Conservation (phyloP, 2,113 vertebrate genomes). For the Dicentrarchus labrax region DNA sequence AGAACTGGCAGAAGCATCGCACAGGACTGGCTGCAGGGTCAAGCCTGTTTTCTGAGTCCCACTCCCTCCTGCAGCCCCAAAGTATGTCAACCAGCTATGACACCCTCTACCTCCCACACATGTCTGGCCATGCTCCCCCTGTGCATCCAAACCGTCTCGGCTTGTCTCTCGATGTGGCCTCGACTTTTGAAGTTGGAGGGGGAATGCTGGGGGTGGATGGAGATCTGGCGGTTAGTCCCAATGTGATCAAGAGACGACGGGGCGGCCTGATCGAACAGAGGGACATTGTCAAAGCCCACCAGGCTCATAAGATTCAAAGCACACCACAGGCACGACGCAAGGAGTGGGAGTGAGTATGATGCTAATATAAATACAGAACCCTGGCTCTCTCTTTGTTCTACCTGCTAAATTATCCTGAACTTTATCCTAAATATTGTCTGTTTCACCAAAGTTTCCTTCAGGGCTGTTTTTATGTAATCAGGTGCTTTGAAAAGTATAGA, state of each 20-base stretch:
- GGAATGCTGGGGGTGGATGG: slow-evolving; percentile 77
- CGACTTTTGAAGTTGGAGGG: slow-evolving; percentile 69
- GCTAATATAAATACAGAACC: background rate
- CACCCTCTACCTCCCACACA: slow-evolving; percentile 82
- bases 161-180: slow-evolving; percentile 80
- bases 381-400: background rate
- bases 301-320: slow-evolving; percentile 98
- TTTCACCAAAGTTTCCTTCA: background rate
- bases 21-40: slow-evolving; percentile 81
- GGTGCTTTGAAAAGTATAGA: background rate
- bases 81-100: slow-evolving; percentile 86
- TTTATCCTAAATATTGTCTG: background rate
- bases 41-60: slow-evolving; percentile 71
- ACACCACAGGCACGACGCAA: slow-evolving; percentile 96
- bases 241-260: slow-evolving; percentile 91
- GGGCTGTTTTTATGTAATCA: background rate
- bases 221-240: slow-evolving; percentile 88
- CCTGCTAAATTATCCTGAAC: slow-evolving; percentile 1
- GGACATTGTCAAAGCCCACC: slow-evolving; percentile 96
- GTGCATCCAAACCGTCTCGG: slow-evolving; percentile 72
- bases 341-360: slow-evolving; percentile 97
- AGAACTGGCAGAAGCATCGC: slow-evolving; percentile 90
- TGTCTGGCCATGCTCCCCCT: slow-evolving; percentile 49
- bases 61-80: slow-evolving; percentile 85
- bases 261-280: slow-evolving; percentile 96